Evolutionary conservation across 1,140 invertebrate genomes (phyloP), one percentile per base, ranked within the genome.

Genomic region (Stenopsyche tienmushanensis): DNA sequence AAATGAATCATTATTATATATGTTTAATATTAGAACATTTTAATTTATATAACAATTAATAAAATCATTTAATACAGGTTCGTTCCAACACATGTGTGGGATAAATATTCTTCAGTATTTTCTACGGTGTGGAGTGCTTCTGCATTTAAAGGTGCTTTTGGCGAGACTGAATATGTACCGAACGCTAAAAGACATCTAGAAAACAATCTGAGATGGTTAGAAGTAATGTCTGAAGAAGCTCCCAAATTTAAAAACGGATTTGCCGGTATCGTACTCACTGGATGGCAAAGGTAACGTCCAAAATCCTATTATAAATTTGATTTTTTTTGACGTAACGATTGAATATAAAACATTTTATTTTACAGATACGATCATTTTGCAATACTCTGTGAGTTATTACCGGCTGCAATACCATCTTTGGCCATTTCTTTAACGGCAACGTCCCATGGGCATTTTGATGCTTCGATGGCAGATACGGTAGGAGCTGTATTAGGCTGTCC

Each of bases 281-380:
- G 89, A 1, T 90, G 88, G 88, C 88, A 88, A 55, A 83, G 88
- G 71, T 86, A 78, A 34, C 29, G 29, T 7, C 29, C 29, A 34
- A 34, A 7, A 34, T 34, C 29, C 13, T 34, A 5, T 7, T 34
- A 34, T 34, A 34, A 34, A 34, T 34, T 34, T 34, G 29, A 7
- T 34, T 34, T 13, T 34, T 13, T 34, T 5, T 13, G 29, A 34
- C 29, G 29, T 34, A 13, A 34, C 13, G 29, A 34, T 5, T 34
- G 5, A 34, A 53, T 23, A 53, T 3, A 20, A 8, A 53, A 8
- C 20, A 55, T n/a, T 17, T 64, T 60, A 8, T 59, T 53, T 65
- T 60, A 2, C 42, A 70, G 83, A 58, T 95, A 94, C 74, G 95
- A 97, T 79, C 94, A 97, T 76, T 94, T 94, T 80, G 92, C 93